Evolutionary conservation across 1,140 invertebrate species (phyloP).

Genomic region (Cherax destructor): DNA sequence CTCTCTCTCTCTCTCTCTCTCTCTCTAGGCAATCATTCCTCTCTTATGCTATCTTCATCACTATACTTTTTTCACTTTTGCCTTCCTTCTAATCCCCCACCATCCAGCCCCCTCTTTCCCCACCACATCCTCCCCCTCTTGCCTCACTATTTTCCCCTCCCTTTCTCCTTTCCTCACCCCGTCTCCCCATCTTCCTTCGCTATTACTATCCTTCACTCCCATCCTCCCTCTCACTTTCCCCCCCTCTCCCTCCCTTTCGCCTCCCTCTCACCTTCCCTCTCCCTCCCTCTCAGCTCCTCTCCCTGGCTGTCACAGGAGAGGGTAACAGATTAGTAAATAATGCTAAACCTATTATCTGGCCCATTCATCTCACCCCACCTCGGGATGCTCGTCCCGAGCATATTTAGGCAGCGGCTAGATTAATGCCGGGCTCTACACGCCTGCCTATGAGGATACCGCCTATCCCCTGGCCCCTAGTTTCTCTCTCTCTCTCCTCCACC

Average conservation of each 20-base stretch:
- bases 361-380: not conserved
- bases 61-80: not conserved
- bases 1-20: too few species aligned
- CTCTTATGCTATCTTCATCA: not conserved
- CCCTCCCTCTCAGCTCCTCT: not conserved
- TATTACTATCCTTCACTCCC: not conserved
- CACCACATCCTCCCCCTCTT: not conserved
- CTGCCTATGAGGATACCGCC: not conserved
- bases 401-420: not conserved
- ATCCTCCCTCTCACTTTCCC: not conserved
- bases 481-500: not conserved
- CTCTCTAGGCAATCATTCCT: too few species aligned
- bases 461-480: not conserved
- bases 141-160: not conserved
- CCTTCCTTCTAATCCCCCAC: not conserved
- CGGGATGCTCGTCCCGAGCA: not conserved
- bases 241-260: not conserved
- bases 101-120: not conserved
- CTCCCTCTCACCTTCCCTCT: not conserved
- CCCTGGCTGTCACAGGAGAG: not conserved
- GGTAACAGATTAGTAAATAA: slow-evolving; percentile 10
- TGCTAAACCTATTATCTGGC: not conserved
- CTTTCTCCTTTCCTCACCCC: not conserved
- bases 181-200: not conserved
- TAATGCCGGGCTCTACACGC: not conserved